A percentile compares a stretch with the other conserved stretches of the same genome.
Conservation (phyloP, 2,797 vertebrate genomes). For the Cirrhinus mrigala region DNA sequence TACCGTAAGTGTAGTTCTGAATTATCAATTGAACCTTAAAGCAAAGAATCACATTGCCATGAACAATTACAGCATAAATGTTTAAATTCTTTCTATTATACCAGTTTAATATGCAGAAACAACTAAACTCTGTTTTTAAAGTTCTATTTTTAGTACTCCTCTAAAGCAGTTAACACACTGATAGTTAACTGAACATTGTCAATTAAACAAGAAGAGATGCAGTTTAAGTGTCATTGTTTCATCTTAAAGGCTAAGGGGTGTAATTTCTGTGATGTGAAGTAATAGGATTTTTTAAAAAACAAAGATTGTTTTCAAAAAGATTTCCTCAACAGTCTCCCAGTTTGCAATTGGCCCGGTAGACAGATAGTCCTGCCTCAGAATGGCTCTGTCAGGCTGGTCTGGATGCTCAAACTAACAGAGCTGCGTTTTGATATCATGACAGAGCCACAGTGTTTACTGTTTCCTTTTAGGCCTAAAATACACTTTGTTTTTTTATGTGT, state of each 20-base stretch:
- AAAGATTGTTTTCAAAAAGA: not conserved
- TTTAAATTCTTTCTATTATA: not conserved
- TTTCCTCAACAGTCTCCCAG: not conserved
- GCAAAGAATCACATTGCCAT: not conserved
- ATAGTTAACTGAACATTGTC: not conserved
- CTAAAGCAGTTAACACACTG: not conserved
- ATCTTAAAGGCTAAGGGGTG: not conserved
- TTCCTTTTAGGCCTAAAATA: not conserved
- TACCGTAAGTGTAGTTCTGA: not conserved
- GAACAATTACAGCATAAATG: not conserved
- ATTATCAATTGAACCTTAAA: not conserved
- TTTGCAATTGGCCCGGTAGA: not conserved
- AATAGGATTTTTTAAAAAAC: not conserved
- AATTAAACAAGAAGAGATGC: not conserved
- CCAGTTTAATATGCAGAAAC: not conserved
- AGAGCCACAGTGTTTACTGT: constrained; percentile 1
- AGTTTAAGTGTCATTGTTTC: not conserved
- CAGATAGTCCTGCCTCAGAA: not conserved
- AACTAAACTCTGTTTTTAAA: not conserved
- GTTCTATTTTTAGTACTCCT: not conserved
- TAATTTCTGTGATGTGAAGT: not conserved
- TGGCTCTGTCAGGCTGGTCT: not conserved
- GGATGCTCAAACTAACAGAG: not conserved
- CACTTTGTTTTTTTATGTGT: not conserved
- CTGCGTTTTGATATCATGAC: not conserved